Evolutionary conservation across 2,888 invertebrate genomes (phyloP), one percentile per base, ranked within the genome.

Genomic region (Taenaris catops): DNA sequence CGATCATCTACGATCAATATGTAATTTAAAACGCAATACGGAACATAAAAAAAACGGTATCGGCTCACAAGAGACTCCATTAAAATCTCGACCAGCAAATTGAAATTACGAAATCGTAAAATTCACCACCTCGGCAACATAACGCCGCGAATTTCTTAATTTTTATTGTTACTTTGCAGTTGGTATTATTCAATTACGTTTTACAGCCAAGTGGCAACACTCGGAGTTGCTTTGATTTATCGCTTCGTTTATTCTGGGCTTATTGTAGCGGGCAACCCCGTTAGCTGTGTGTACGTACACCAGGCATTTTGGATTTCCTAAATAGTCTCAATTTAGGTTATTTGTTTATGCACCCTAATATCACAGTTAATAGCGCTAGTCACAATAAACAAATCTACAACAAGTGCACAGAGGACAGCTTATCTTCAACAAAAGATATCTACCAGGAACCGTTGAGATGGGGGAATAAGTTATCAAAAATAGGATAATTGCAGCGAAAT

Each of bases 151-250:
- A 44, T 46, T 62, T 63, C 55, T 63, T 60, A 62, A 57, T 62
- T 66, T 68, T 71, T 65, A 67, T 63, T 51, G 48, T 60, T 40
- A 44, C 43, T 48, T 28, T 37, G 29, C 29, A 43, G 51, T 58
- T 51, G 55, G 64, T 53, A 64, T 68, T 72, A 79, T 80, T 78
- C 75, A 80, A 80, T 80, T 78, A 78, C 62, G 63, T 71, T 78
- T 78, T 73, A 76, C 61, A 50, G 49, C 52, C 63, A 66, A 68
- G 58, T 64, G 70, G 70, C 63, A 70, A 66, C 66, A 70, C 54
- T 60, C 52, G 49, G 61, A 63, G 70, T 65, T 67, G 67, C 47
- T 55, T 63, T 72, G 78, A 79, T 80, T 78, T 78, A 80, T 75
- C 53, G 63, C 59, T 63, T 52, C 55, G 63, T 58, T 71, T 69